phyloP scores from a whole-genome alignment of 2,797 vertebrate species.

The Anas flavirostris region DNA sequence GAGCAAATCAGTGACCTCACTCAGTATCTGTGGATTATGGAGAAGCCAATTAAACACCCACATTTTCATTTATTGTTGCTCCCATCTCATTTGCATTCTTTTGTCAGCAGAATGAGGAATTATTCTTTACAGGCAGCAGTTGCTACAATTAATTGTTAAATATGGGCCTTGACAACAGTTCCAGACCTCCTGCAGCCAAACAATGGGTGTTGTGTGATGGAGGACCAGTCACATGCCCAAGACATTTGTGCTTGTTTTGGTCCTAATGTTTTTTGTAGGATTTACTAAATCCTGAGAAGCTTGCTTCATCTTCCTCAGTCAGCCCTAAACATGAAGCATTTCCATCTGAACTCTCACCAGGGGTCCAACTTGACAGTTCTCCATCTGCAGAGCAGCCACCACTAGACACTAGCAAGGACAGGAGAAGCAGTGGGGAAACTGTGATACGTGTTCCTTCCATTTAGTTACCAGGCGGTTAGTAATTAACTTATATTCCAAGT shows the following conservation, averaged over 20 bases:
- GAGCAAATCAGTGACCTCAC: background rate
- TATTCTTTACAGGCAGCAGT: background rate
- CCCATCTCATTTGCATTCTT: background rate
- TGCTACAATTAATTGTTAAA: conserved; percentile 27
- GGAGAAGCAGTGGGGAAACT: background rate
- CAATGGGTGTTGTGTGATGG: conserved; percentile 1
- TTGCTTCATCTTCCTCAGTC: conserved; percentile 12
- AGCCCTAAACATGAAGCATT: background rate
- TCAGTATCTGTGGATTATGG: background rate
- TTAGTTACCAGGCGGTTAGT: background rate
- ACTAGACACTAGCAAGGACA: background rate
- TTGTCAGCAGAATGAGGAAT: background rate
- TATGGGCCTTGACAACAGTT: background rate
- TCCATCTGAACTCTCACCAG: background rate
- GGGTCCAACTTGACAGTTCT: background rate
- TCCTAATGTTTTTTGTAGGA: fast-evolving
- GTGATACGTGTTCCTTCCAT: background rate
- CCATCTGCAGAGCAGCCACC: background rate
- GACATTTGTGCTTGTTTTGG: background rate
- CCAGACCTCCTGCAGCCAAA: background rate
- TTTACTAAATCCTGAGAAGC: background rate
- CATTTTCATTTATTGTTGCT: background rate
- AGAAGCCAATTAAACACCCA: conserved; percentile 18
- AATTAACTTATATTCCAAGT: background rate
- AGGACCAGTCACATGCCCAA: background rate